Conservation (phyloP, 2,113 vertebrate species). For the Triplophysa dalaica region DNA sequence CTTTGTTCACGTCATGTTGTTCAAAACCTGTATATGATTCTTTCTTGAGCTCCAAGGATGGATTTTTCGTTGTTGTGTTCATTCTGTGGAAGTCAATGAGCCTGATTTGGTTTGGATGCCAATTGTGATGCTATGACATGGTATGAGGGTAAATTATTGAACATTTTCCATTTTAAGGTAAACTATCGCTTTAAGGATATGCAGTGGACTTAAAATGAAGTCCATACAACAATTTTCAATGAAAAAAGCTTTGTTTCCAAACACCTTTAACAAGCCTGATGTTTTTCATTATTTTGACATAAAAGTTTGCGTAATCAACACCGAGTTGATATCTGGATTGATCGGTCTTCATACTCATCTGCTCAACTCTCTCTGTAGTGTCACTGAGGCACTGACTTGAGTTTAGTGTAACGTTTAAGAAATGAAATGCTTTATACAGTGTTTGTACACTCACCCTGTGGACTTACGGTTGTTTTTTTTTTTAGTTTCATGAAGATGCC, state of each 20-base stretch:
- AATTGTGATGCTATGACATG: too few relatives aligned
- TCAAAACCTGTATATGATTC: too few relatives aligned
- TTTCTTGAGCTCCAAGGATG: too few relatives aligned
- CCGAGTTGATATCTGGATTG: constrained; percentile 13
- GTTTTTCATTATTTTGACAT: constrained; percentile 33
- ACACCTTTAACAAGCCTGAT: constrained; percentile 9
- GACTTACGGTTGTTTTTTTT: not conserved
- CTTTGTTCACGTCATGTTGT: too few relatives aligned
- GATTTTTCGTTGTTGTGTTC: too few relatives aligned
- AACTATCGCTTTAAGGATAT: not conserved
- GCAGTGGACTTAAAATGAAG: not conserved
- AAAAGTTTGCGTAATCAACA: constrained; percentile 6
- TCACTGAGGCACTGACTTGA: not conserved
- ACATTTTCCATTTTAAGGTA: too few relatives aligned
- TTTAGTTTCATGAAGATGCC: not conserved
- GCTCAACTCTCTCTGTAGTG: not conserved
- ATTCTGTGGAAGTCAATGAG: too few relatives aligned
- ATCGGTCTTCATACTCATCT: not conserved
- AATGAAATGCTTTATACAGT: not conserved
- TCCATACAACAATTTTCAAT: not conserved
- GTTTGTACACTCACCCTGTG: not conserved
- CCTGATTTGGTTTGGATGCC: too few relatives aligned
- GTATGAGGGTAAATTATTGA: too few relatives aligned
- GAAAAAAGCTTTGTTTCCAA: not conserved
- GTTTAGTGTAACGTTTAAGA: not conserved